Base-by-base conservation (phyloP, 2,797 vertebrate genomes). In the Enteromius viviparus region DNA sequence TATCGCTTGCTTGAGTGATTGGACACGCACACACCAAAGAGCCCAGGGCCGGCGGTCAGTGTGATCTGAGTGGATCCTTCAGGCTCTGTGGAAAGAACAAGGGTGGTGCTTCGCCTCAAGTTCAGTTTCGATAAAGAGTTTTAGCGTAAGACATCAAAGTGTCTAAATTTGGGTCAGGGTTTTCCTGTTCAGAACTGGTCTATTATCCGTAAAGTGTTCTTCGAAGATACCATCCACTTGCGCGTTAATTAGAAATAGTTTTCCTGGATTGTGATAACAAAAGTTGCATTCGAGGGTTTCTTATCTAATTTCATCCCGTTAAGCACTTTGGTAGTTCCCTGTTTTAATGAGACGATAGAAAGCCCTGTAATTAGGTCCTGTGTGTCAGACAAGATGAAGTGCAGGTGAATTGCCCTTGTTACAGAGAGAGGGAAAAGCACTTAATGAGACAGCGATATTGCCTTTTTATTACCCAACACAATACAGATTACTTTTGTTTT, bases 291-390 rank as follows among this genome's bases (percentile, higher is more conserved):
- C 26, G 60, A 84, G 77, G 66, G 40, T 17, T 70, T 64, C 62
- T 82, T 87, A 85, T 83, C 80, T 78, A 62, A 70, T 71, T 78
- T 78, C 42, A 69, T 62, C 82, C 79, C 65, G 72, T 72, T 78
- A 65, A 47, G 79, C 79, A 78, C 80, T 45, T 76, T 29, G 82
- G 80, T 58, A 53, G 65, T 78, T 72, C 76, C 80, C 15, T 82
- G 74, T 75, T 87, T 83, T 81, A 88, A 91, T 80, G 87, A 92
- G 79, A 85, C 68, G 80, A 81, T 88, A 92, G 92, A 92, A 93
- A 93, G 91, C 85, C 89, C 87, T 91, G 86, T 90, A 91, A 92
- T 94, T 92, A 89, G 90, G 91, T 76, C 26, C 91, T 92, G 89
- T 87, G 89, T 88, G 90, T 91, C 88, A 90, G 90, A 87, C 76